Percentiles rank a stretch among this genome's conserved stretches.
Evolutionary conservation across 2,113 vertebrate species (phyloP).

Genomic region (Girardinichthys multiradiatus): DNA sequence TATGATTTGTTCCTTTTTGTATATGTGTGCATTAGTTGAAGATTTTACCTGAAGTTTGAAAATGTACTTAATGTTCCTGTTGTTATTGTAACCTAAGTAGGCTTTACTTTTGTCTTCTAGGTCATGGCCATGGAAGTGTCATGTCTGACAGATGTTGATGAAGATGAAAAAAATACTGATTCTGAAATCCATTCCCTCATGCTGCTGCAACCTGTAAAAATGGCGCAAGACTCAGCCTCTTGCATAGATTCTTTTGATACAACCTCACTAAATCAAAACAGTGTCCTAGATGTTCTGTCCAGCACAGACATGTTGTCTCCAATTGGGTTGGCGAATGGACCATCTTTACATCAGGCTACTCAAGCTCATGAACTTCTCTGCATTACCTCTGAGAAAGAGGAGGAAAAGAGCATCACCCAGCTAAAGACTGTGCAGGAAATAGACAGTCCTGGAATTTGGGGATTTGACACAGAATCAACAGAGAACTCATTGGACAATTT

Average conservation of each 20-base stretch:
- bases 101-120: conserved; percentile 69
- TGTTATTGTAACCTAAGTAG: conserved; percentile 35
- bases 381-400: conserved; percentile 84
- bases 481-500: conserved; percentile 88
- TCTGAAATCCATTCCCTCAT: conserved; percentile 82
- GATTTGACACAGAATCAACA: conserved; percentile 84
- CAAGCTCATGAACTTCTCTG: conserved; percentile 84
- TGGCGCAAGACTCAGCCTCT: conserved; percentile 71
- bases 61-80: background rate
- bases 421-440: conserved; percentile 88
- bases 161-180: conserved; percentile 87
- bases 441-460: conserved; percentile 83
- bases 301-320: conserved; percentile 86
- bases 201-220: conserved; percentile 84
- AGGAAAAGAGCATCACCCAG: conserved; percentile 90
- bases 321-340: conserved; percentile 90
- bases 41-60: background rate
- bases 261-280: conserved; percentile 68
- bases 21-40: background rate
- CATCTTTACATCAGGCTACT: conserved; percentile 87
- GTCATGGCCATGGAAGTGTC: conserved; percentile 84
- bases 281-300: conserved; percentile 87
- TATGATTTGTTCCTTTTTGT: background rate
- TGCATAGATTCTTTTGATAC: conserved; percentile 67
- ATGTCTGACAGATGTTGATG: conserved; percentile 88